Percentiles rank a stretch among this genome's conserved stretches.
Evolutionary conservation across 2,113 vertebrate species (phyloP).

Genomic region (Prietella phreatophila): DNA sequence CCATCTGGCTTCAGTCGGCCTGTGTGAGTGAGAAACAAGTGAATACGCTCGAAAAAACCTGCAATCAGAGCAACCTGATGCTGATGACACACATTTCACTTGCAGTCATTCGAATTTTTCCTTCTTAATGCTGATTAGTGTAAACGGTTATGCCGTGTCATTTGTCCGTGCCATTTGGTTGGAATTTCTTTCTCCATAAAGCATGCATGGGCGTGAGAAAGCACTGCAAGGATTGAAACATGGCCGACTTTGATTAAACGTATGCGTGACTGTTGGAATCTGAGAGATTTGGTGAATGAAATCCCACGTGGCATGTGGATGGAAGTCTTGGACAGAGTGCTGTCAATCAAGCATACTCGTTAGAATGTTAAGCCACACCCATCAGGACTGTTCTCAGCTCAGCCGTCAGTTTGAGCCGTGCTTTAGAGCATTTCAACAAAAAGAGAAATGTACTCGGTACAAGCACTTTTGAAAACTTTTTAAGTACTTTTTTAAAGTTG

Average conservation of each 20-base stretch:
- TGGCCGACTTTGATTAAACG: neutral
- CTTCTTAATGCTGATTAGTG: neutral
- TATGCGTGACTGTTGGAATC: neutral
- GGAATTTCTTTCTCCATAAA: neutral
- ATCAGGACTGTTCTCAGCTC: neutral
- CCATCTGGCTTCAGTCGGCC: constrained; percentile 68
- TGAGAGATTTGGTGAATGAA: neutral
- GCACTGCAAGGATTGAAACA: neutral
- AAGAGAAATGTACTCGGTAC: neutral
- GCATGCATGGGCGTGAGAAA: neutral
- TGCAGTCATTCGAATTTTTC: neutral
- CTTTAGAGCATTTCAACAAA: neutral
- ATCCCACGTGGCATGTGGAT: neutral
- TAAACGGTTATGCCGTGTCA: neutral
- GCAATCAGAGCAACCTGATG: constrained; percentile 19
- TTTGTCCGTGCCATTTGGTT: neutral
- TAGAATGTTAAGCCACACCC: neutral
- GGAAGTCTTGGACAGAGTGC: neutral
- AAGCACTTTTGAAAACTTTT: neutral
- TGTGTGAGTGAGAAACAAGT: constrained; percentile 43
- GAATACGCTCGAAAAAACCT: constrained; percentile 38
- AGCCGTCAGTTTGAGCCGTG: neutral
- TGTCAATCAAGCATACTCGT: neutral
- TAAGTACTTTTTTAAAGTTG: too few species aligned
- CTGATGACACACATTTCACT: too few species aligned